phyloP scores from a whole-genome alignment of 2,888 invertebrate genomes.

The Lasioglossum vierecki region DNA sequence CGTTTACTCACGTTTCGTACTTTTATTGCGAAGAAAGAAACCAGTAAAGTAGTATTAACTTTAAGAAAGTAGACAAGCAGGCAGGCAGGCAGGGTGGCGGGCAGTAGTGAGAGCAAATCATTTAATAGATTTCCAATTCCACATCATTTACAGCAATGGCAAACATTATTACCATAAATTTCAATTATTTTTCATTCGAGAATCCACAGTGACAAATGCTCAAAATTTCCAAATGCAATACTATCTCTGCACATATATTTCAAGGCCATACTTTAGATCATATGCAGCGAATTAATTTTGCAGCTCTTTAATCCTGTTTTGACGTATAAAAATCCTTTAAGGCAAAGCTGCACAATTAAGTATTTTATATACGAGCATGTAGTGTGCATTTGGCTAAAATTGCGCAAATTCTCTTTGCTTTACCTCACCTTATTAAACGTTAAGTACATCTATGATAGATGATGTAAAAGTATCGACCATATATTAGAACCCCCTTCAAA shows the following conservation, averaged over 20 bases:
- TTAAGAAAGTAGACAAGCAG: constrained; percentile 66
- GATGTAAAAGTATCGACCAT: constrained; percentile 61
- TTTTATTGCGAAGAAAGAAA: constrained; percentile 21
- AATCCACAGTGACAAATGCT: constrained; percentile 54
- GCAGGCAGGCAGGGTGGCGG: constrained; percentile 80
- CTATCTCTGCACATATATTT: constrained; percentile 69
- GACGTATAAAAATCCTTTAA: constrained; percentile 59
- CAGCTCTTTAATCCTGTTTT: constrained; percentile 52
- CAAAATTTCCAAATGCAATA: constrained; percentile 70
- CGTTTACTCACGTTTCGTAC: background rate
- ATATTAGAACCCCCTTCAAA: constrained; percentile 38
- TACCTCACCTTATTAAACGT: constrained; percentile 54
- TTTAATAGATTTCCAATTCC: constrained; percentile 80
- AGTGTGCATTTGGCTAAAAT: constrained; percentile 72
- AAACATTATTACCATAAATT: constrained; percentile 71
- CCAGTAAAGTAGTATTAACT: constrained; percentile 44
- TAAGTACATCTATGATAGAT: constrained; percentile 54
- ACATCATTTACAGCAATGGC: constrained; percentile 75
- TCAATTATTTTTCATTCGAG: constrained; percentile 55
- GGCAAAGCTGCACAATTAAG: constrained; percentile 51
- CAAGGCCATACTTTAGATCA: constrained; percentile 54
- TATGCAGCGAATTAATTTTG: constrained; percentile 40
- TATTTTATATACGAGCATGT: constrained; percentile 68
- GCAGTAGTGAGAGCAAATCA: constrained; percentile 81
- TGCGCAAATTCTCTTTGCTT: constrained; percentile 52